phyloP scores from a whole-genome alignment of 2,888 invertebrate genomes.

The Pimpla rufipes region DNA sequence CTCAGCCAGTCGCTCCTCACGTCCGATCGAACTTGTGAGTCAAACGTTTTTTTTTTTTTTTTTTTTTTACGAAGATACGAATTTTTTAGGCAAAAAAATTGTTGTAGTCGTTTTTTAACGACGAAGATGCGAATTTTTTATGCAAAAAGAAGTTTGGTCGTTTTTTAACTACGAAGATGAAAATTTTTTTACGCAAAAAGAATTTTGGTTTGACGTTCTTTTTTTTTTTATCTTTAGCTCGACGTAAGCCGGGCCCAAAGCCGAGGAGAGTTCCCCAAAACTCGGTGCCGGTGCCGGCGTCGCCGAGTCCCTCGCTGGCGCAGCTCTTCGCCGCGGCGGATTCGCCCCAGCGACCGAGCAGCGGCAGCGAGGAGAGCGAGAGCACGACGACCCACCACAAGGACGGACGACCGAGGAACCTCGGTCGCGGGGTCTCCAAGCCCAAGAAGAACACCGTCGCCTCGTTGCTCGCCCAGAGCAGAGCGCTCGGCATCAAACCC shows the following conservation, averaged over 20 bases:
- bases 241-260: conserved; percentile 91
- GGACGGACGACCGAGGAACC: conserved; percentile 93
- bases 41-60: conserved; percentile 4
- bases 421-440: conserved; percentile 95
- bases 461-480: conserved; percentile 93
- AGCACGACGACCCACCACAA: conserved; percentile 86
- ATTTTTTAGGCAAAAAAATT: too few species aligned
- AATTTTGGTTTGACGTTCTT: neutral
- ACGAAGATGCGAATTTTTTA: too few species aligned
- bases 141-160: neutral
- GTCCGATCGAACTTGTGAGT: conserved; percentile 87
- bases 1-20: conserved; percentile 84
- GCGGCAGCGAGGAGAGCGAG: conserved; percentile 89
- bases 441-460: conserved; percentile 97
- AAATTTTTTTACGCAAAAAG: too few species aligned
- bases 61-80: too few species aligned
- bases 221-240: conserved; percentile 85
- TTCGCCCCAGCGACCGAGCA: conserved; percentile 88
- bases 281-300: conserved; percentile 86
- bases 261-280: conserved; percentile 88
- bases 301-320: conserved; percentile 86
- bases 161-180: too few species aligned
- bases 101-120: too few species aligned
- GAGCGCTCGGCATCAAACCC: conserved; percentile 93
- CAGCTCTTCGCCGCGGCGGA: conserved; percentile 88